These are phyloP conservation scores for Noctilio leporinus DNA, from an alignment of 2,113 vertebrate genomes.

Conservation along the genomic window DNA sequence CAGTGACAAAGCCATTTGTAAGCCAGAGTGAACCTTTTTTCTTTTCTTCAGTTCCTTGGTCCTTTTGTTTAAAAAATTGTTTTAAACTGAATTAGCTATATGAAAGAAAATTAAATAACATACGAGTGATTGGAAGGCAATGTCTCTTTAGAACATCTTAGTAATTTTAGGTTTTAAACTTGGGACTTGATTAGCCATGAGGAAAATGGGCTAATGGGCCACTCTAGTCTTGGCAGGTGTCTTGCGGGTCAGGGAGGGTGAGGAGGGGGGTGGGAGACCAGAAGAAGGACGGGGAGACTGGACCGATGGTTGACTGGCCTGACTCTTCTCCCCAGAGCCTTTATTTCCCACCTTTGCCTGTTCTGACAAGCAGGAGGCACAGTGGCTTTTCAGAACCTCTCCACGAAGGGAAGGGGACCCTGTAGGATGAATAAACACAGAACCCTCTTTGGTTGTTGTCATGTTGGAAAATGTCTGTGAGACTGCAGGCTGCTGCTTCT, in stretches of 20 bases:
- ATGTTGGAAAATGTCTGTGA: neutral
- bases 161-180: neutral
- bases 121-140: neutral
- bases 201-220: neutral
- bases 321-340: neutral
- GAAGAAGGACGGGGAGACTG: neutral
- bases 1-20: neutral
- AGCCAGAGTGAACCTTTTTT: neutral
- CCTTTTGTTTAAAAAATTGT: neutral
- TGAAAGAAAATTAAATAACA: neutral
- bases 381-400: neutral
- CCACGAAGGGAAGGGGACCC: neutral
- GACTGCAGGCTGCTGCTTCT: neutral
- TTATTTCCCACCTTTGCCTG: neutral
- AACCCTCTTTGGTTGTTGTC: neutral
- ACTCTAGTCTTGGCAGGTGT: accelerated
- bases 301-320: accelerated
- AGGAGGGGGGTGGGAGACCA: too few relatives aligned
- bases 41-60: neutral
- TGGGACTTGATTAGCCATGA: neutral
- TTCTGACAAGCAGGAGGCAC: neutral
- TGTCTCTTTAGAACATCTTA: neutral
- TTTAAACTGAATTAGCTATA: neutral
- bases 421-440: neutral
- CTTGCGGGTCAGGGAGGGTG: neutral